Evolutionary conservation across 2,888 invertebrate genomes (phyloP), one percentile per base, ranked within the genome.

Genomic region (Tupiocoris notatus): DNA sequence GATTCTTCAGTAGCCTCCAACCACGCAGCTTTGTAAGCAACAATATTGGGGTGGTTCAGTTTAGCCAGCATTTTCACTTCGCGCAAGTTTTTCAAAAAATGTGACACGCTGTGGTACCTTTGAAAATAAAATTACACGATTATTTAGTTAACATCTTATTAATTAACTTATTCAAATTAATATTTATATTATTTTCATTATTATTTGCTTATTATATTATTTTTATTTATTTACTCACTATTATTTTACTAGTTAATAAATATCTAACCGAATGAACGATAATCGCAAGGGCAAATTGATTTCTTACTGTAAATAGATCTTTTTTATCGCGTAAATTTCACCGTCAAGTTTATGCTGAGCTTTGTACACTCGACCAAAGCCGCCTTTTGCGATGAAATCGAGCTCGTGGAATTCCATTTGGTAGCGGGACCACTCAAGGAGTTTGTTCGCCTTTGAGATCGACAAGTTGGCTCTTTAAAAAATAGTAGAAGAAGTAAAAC

Each of bases 1-100:
- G 24, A 61, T 57, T 75, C 67, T n/a, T 73, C 66, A 9, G 79
- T 61, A 57, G 89, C 87, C 83, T 93, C 93, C 25, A 93, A 84
- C 94, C 94, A 94, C 0, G 93, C 93, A 0, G 90, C 90, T 85
- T 93, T 93, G 82, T 93, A 94, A 21, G 91, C 89, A 2, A 94
- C 92, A 79, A 94, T 91, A 82, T 93, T 92, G 0, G 89, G 87
- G 84, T 93, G 93, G 82, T 91, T 90, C 23, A 93, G 84, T 81
- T 89, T 89, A 0, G 94, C 93, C 80, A 93, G 88, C 1, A 92
- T 91, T 84, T 92, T 92, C 0, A 93, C 93, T 86, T 94, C 93
- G 1, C 89, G 86, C 59, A 93, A 84, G 84, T 90, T 90, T 62
- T 86, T 86, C 84, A 89, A 86, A 18, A 91, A 88, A 0, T 88